Conservation (phyloP, 2,113 vertebrate species). For the Symphodus melops region DNA sequence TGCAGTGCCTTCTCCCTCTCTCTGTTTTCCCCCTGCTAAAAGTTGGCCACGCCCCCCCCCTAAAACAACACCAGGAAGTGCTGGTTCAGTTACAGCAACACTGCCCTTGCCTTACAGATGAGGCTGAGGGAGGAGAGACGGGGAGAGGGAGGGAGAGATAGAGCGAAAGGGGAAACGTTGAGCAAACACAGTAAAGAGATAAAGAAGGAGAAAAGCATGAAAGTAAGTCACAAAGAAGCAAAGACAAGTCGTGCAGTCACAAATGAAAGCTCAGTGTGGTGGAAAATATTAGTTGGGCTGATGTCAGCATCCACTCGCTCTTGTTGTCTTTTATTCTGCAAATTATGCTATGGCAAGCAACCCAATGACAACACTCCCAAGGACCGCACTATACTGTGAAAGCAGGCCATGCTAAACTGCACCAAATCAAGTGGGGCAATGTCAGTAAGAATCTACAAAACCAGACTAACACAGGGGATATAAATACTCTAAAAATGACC, state of each 20-base stretch:
- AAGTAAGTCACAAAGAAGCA: constrained; percentile 21
- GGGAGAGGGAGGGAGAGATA: constrained; percentile 23
- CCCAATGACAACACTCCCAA: constrained; percentile 31
- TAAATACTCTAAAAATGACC: background rate
- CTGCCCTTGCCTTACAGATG: constrained; percentile 63
- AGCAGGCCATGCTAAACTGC: constrained; percentile 6
- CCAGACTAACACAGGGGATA: background rate
- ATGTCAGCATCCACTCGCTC: constrained; percentile 36
- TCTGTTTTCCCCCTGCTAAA: constrained; percentile 46
- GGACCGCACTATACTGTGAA: constrained; percentile 12
- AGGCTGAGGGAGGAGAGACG: constrained; percentile 47
- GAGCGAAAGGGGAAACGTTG: constrained; percentile 13
- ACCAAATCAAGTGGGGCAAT: constrained; percentile 21
- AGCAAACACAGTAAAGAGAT: constrained; percentile 39
- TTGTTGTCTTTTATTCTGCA: constrained; percentile 18
- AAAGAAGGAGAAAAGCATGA: constrained; percentile 14
- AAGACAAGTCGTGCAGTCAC: background rate
- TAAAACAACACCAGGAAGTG: constrained; percentile 79
- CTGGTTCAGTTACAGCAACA: constrained; percentile 69
- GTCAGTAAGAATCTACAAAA: background rate
- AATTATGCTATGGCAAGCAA: constrained; percentile 51
- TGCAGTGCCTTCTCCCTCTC: constrained; percentile 71
- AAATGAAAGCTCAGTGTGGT: constrained; percentile 4
- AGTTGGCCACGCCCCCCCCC: constrained; percentile 66
- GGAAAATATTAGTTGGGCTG: constrained; percentile 53